Evolutionary conservation across 2,888 invertebrate species (phyloP).

Genomic region (Cistogaster globosa): DNA sequence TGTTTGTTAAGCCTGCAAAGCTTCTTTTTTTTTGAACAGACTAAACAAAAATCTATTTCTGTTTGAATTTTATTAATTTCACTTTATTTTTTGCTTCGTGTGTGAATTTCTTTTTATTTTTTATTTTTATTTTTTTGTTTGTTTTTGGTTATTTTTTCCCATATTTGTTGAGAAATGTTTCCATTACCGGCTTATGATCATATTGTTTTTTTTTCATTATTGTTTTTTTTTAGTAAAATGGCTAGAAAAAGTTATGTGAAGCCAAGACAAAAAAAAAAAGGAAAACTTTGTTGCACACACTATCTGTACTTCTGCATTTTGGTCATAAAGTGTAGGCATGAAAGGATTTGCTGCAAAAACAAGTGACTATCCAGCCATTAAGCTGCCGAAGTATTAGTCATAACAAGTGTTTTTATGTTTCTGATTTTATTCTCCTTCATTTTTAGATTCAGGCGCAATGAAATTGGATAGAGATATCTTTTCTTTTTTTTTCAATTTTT

Average conservation of each 20-base stretch:
- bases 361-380: conserved; percentile 40
- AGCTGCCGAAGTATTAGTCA: conserved; percentile 55
- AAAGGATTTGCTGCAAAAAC: conserved; percentile 11
- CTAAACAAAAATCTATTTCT: conserved; percentile 43
- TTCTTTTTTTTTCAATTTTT: neutral
- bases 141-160: neutral
- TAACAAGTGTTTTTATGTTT: conserved; percentile 38
- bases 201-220: conserved; percentile 13
- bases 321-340: conserved; percentile 15
- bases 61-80: neutral
- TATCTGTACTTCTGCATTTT: neutral
- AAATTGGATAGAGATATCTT: neutral
- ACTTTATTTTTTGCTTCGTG: neutral
- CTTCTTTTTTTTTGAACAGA: neutral
- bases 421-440: neutral
- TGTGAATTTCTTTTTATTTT: conserved; percentile 13
- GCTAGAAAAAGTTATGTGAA: neutral
- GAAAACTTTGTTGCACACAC: neutral
- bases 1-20: conserved; percentile 3
- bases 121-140: too few species aligned
- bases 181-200: conserved; percentile 56
- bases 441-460: conserved; percentile 2
- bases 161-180: conserved; percentile 48
- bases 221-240: neutral
- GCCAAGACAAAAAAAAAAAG: too few species aligned